phyloP scores from a whole-genome alignment of 1,140 invertebrate genomes.

The Trichonephila inaurata region DNA sequence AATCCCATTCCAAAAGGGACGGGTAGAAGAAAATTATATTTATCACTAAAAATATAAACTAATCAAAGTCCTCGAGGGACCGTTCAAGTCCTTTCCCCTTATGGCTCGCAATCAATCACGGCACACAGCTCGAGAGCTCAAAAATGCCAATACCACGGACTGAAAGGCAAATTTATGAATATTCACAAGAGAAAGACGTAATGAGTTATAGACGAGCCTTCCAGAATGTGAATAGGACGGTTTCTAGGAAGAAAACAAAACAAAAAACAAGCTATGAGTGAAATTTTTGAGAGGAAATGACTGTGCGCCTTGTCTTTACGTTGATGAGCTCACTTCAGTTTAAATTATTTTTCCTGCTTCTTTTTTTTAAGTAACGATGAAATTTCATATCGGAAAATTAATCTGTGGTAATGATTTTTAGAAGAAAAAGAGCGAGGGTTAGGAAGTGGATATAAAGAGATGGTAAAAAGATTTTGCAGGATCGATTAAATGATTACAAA shows the following conservation, averaged over 20 bases:
- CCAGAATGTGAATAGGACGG: neutral
- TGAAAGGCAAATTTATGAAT: slow-evolving; percentile 10
- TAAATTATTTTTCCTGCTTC: neutral
- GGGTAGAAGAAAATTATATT: slow-evolving; percentile 1
- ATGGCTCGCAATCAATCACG: neutral
- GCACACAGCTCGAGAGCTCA: neutral
- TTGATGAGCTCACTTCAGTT: neutral
- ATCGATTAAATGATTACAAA: too few relatives aligned
- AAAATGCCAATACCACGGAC: slow-evolving; percentile 19
- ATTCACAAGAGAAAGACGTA: neutral
- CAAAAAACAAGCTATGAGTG: neutral
- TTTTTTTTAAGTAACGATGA: neutral
- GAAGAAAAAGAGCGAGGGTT: neutral
- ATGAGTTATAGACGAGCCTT: slow-evolving; percentile 2
- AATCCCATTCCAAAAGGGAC: neutral
- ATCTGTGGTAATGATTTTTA: neutral
- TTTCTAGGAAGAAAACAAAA: neutral
- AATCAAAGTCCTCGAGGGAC: neutral
- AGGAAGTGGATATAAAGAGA: too few relatives aligned
- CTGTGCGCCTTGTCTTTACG: neutral
- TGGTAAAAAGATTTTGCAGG: too few relatives aligned
- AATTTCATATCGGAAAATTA: neutral
- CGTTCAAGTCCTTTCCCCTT: neutral
- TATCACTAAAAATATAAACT: slow-evolving; percentile 34
- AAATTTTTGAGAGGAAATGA: neutral